Evolutionary conservation across 2,888 invertebrate species (phyloP).

Genomic region (Hesperia comma): DNA sequence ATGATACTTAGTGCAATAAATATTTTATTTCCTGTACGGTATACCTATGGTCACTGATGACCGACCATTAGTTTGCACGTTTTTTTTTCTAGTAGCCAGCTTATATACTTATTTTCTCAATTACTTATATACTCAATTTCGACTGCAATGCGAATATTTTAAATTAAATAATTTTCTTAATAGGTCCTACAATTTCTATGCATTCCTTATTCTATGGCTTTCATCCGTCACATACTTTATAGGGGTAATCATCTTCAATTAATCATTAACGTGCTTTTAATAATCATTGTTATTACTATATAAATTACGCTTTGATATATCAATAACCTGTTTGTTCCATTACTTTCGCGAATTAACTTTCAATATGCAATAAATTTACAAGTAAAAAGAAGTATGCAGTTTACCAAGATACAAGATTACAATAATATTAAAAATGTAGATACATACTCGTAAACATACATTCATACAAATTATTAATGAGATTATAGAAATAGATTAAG

Average conservation of each 20-base stretch:
- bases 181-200: constrained; percentile 7
- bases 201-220: constrained; percentile 16
- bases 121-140: too few species aligned
- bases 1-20: too few species aligned
- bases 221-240: constrained; percentile 24
- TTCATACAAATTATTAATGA: too few species aligned
- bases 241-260: constrained; percentile 31
- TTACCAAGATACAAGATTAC: background rate
- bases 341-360: constrained; percentile 33
- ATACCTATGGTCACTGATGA: too few species aligned
- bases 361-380: constrained; percentile 37
- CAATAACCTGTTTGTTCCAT: constrained; percentile 28
- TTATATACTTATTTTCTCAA: too few species aligned
- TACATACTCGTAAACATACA: too few species aligned
- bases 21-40: too few species aligned
- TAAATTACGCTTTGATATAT: constrained; percentile 32
- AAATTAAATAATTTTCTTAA: too few species aligned
- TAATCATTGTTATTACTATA: constrained; percentile 36
- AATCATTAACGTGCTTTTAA: constrained; percentile 35
- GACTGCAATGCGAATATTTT: too few species aligned
- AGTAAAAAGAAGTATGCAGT: constrained; percentile 11
- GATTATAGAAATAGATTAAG: too few species aligned
- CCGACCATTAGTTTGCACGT: too few species aligned
- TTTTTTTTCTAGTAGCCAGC: too few species aligned
- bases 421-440: background rate